Percentiles rank a stretch among this genome's conserved stretches.
phyloP scores from a whole-genome alignment of 2,888 invertebrate species.

The Apodemia zela region DNA sequence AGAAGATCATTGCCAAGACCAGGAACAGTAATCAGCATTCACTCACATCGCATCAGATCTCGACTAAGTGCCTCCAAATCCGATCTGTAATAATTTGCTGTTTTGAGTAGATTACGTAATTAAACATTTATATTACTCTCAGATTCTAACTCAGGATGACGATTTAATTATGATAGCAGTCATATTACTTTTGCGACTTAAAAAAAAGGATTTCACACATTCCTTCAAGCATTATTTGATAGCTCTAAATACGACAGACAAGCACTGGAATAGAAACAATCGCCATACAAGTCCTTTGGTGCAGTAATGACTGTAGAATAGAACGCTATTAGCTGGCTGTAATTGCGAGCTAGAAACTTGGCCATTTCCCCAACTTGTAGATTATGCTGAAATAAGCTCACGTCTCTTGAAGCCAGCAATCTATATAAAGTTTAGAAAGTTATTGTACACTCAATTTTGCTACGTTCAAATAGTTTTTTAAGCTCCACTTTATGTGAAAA shows the following conservation, averaged over 20 bases:
- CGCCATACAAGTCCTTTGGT: conserved; percentile 32
- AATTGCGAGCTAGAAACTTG: conserved; percentile 34
- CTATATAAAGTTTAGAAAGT: conserved; percentile 22
- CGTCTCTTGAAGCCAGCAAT: conserved; percentile 24
- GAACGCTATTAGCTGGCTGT: conserved; percentile 33
- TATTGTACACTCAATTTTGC: conserved; percentile 18
- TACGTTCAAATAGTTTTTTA: conserved; percentile 9
- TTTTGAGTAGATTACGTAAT: too few species aligned
- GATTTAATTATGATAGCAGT: too few species aligned
- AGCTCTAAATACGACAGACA: conserved; percentile 27
- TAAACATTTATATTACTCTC: too few species aligned
- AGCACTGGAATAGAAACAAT: conserved; percentile 31
- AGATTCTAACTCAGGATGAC: too few species aligned
- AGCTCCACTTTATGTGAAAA: conserved; percentile 7
- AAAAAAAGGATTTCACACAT: too few species aligned
- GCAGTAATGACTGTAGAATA: conserved; percentile 33
- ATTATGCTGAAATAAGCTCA: conserved; percentile 29
- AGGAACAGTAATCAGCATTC: too few species aligned
- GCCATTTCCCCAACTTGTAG: conserved; percentile 33
- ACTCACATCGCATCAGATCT: too few species aligned
- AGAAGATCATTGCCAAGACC: too few species aligned
- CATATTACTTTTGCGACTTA: too few species aligned
- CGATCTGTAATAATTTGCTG: too few species aligned
- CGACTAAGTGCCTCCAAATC: too few species aligned
- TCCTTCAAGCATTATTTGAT: too few species aligned